Conservation (phyloP, 2,888 invertebrate species). For the Tetrapedia diversipes region DNA sequence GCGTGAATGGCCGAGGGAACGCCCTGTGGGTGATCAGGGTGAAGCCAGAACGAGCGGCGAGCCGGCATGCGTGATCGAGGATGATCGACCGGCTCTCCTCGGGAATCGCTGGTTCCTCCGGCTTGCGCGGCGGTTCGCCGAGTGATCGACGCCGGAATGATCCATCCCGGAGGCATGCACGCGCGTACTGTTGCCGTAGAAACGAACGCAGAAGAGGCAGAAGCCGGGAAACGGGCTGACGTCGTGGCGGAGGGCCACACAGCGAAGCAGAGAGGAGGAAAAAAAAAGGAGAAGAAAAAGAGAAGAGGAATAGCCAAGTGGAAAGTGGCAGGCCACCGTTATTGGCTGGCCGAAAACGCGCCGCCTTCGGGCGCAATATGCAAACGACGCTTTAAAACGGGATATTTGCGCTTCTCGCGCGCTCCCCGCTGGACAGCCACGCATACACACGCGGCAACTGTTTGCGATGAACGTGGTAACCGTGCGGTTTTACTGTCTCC, state of each 20-base stretch:
- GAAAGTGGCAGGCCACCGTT: constrained; percentile 74
- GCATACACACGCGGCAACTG: constrained; percentile 2
- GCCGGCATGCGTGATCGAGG: constrained; percentile 65
- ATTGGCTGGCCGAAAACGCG: constrained; percentile 71
- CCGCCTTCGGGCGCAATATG: constrained; percentile 75
- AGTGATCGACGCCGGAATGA: constrained; percentile 56
- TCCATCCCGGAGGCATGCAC: constrained; percentile 41
- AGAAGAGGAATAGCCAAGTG: constrained; percentile 60
- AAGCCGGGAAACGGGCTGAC: constrained; percentile 27
- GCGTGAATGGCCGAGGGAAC: constrained; percentile 72
- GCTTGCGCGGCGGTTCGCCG: constrained; percentile 30
- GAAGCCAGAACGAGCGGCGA: constrained; percentile 58
- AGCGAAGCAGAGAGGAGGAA: background rate
- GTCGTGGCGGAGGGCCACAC: background rate
- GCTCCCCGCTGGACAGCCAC: constrained; percentile 46
- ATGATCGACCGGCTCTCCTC: constrained; percentile 60
- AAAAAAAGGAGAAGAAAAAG: constrained; percentile 10
- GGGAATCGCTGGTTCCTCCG: constrained; percentile 49
- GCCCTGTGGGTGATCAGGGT: constrained; percentile 49
- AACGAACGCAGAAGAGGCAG: constrained; percentile 6
- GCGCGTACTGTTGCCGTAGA: constrained; percentile 4
- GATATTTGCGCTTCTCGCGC: constrained; percentile 78
- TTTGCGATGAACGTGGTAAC: constrained; percentile 19
- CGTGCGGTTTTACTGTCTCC: constrained; percentile 57
- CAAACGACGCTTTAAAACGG: constrained; percentile 79